Evolutionary conservation across 2,888 invertebrate species (phyloP).

Genomic region (Cistogaster globosa): DNA sequence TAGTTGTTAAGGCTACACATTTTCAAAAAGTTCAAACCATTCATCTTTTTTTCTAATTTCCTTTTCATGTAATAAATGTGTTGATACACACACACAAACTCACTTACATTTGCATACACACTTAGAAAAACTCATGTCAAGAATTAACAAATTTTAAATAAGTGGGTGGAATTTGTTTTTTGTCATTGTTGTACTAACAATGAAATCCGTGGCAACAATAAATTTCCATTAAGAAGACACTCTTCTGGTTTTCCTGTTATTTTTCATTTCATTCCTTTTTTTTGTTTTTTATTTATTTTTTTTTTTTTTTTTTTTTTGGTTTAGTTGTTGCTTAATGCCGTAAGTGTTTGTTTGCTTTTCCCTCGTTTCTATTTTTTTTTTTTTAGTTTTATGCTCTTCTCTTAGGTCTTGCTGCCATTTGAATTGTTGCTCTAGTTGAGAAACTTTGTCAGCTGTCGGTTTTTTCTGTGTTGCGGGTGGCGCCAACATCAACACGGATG

Average conservation of each 20-base stretch:
- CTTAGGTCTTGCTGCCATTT: constrained; percentile 28
- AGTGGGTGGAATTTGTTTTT: constrained; percentile 53
- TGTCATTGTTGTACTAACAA: constrained; percentile 70
- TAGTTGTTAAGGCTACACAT: constrained; percentile 27
- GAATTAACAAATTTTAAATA: constrained; percentile 54
- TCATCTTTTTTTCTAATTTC: constrained; percentile 21
- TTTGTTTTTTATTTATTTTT: constrained; percentile 29
- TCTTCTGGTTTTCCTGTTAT: constrained; percentile 26
- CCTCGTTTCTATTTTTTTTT: constrained; percentile 5
- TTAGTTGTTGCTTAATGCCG: constrained; percentile 29
- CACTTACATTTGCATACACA: background rate
- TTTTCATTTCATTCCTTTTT: constrained; percentile 40
- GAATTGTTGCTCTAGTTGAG: constrained; percentile 55
- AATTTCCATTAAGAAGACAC: constrained; percentile 80
- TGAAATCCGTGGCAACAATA: constrained; percentile 79
- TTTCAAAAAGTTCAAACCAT: constrained; percentile 44
- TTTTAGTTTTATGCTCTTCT: constrained; percentile 20
- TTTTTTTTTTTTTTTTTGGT: constrained; percentile 34
- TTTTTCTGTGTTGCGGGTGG: constrained; percentile 60
- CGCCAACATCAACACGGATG: constrained; percentile 56
- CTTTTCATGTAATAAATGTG: background rate
- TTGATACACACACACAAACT: constrained; percentile 3
- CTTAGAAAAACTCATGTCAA: constrained; percentile 49
- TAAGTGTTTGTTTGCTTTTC: constrained; percentile 29
- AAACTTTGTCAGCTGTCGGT: constrained; percentile 66